Conservation (phyloP, 2,113 vertebrate species). For the Dendrocopos noguchii region DNA sequence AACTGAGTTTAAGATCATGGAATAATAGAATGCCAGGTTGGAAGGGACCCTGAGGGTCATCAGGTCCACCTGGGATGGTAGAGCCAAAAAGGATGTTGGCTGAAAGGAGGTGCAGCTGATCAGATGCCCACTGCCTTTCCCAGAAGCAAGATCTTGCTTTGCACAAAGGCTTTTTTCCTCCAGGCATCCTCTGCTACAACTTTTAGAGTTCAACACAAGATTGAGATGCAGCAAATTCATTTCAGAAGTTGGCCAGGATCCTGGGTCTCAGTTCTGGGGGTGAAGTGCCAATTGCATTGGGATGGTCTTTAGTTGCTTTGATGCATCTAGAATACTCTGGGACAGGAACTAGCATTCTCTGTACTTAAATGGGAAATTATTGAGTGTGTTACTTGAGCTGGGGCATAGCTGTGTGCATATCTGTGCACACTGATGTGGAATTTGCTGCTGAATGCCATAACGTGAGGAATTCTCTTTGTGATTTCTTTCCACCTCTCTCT, state of each 20-base stretch:
- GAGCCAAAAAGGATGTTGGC: not conserved
- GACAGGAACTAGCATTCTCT: not conserved
- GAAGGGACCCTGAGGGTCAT: too few relatives aligned
- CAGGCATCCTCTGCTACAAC: not conserved
- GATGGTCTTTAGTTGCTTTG: not conserved
- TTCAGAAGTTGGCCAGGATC: not conserved
- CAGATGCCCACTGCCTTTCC: not conserved
- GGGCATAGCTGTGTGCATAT: not conserved
- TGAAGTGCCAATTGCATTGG: not conserved
- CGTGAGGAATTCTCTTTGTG: rapidly evolving
- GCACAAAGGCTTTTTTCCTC: not conserved
- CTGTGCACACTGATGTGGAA: not conserved
- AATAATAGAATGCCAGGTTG: too few relatives aligned
- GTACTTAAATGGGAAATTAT: not conserved
- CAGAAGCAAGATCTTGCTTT: not conserved
- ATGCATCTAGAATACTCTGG: not conserved
- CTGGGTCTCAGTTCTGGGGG: not conserved
- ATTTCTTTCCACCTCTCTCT: not conserved
- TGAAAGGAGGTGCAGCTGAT: not conserved
- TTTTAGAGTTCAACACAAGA: not conserved
- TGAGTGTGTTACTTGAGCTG: not conserved
- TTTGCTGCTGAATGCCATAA: not conserved
- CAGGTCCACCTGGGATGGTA: not conserved
- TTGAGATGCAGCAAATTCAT: not conserved
- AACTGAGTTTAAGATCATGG: too few relatives aligned